Conservation (phyloP, 2,888 invertebrate species). For the Agonopterix heracliana region DNA sequence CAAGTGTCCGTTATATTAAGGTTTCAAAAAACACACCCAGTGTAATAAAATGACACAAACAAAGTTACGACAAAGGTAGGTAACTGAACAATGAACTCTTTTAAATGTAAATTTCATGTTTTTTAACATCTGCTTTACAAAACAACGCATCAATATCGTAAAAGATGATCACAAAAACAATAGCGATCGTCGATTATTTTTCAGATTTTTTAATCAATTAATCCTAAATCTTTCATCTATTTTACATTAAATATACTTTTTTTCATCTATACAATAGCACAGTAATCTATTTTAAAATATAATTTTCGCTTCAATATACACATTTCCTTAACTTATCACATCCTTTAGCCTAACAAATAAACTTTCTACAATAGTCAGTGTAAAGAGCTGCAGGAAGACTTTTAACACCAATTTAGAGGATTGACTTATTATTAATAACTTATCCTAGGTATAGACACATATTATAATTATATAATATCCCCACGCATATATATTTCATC, state of each 20-base stretch:
- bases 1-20: too few species aligned
- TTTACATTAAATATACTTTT: slow-evolving; percentile 35
- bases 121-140: too few species aligned
- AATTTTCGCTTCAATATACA: slow-evolving; percentile 50
- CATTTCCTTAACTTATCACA: slow-evolving; percentile 68
- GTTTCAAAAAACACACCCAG: too few species aligned
- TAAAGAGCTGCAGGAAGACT: slow-evolving; percentile 76
- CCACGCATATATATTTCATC: too few species aligned
- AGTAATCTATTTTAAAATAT: slow-evolving; percentile 54
- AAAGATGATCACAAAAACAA: background rate
- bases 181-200: background rate
- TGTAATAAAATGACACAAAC: too few species aligned
- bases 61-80: too few species aligned
- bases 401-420: slow-evolving; percentile 50
- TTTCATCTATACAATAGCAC: slow-evolving; percentile 54
- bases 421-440: slow-evolving; percentile 13
- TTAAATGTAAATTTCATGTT: too few species aligned
- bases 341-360: slow-evolving; percentile 69
- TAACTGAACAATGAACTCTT: too few species aligned
- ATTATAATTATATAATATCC: too few species aligned
- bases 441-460: background rate
- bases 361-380: slow-evolving; percentile 72
- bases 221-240: slow-evolving; percentile 25
- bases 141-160: too few species aligned
- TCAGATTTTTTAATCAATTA: background rate